These are phyloP conservation scores for Leucoma salicis DNA, from an alignment of 2,888 invertebrate species.

Conservation along the genomic window DNA sequence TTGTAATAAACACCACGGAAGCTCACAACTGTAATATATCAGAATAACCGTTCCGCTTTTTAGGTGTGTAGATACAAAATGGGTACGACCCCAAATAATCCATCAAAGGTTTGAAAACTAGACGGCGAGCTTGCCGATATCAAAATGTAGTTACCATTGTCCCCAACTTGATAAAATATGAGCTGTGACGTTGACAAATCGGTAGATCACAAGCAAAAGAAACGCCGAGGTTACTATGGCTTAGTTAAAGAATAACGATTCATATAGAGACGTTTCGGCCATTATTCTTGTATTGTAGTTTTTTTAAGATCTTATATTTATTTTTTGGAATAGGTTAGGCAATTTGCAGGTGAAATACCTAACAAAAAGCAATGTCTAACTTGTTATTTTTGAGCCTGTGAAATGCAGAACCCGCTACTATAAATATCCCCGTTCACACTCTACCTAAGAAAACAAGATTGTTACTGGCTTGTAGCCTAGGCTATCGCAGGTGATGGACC, in stretches of 20 bases:
- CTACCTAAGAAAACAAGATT: no score
- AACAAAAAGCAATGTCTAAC: no score
- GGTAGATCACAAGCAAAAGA: constrained; percentile 30
- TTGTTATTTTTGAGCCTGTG: no score
- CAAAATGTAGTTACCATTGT: constrained; percentile 79
- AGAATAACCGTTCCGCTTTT: constrained; percentile 36
- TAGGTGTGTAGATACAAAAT: constrained; percentile 46
- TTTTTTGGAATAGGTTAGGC: no score
- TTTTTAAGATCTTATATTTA: background rate
- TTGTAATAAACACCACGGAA: constrained; percentile 33
- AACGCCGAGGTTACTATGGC: constrained; percentile 27
- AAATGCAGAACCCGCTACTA: no score
- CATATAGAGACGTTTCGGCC: constrained; percentile 9
- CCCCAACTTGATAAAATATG: constrained; percentile 75
- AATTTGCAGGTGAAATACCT: no score
- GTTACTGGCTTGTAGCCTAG: no score
- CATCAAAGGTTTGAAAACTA: constrained; percentile 71
- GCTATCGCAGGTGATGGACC: no score
- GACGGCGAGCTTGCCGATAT: constrained; percentile 59
- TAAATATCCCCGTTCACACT: no score
- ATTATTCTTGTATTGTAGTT: constrained; percentile 1
- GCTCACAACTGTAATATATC: constrained; percentile 40
- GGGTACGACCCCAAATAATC: constrained; percentile 55
- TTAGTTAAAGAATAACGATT: constrained; percentile 10
- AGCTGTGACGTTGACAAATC: constrained; percentile 76